Base-by-base conservation (phyloP, 1,140 invertebrate genomes). In the Heliconius hermathena region DNA sequence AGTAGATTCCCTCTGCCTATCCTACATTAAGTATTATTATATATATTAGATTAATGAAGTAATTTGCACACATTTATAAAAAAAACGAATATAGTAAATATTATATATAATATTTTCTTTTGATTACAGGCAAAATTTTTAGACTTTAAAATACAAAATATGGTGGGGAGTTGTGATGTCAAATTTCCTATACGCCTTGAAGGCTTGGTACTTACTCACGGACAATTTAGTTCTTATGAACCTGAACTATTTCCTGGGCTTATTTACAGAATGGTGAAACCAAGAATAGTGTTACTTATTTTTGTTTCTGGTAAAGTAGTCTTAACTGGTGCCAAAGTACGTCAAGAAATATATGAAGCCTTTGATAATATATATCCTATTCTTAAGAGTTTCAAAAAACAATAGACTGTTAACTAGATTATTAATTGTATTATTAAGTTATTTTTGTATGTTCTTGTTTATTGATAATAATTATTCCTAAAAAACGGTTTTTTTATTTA, bases 291-390 rank as follows among this genome's bases (percentile, higher is more conserved):
- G 2, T 95, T 99, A 71, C 95, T 99, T n/a, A 99, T 99, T 89
- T 99, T 99, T 95, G 99, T 99, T 4, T 99, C 98, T 73, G 99
- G 99, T 71, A 99, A 99, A 97, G 98, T 99, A 79, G 98, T 99
- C 18, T 95, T 99, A 54, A 99, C 99, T 84, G 99, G 99, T 87
- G 99, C 99, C 52, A 99, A 99, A 97, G 98, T 99, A 18, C 95
- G 99, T 83, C 97, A 97, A 95, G 99, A 99, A 96, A 99, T 99
- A 82, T 99, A 99, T 95, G 99, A 99, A 95, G 99, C 99, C 3
- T 99, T 99, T 96, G 99, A 99, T 91, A 99, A 99, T 92, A 99
- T 99, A 91, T 99, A 99, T 95, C 99, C 99, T 46, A 99, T 99
- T 92, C 95, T 99, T 80, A 99, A 99, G 95, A 99, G 98, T 94